phyloP scores from a whole-genome alignment of 2,888 invertebrate species.

The Leptinotarsa haldemani region DNA sequence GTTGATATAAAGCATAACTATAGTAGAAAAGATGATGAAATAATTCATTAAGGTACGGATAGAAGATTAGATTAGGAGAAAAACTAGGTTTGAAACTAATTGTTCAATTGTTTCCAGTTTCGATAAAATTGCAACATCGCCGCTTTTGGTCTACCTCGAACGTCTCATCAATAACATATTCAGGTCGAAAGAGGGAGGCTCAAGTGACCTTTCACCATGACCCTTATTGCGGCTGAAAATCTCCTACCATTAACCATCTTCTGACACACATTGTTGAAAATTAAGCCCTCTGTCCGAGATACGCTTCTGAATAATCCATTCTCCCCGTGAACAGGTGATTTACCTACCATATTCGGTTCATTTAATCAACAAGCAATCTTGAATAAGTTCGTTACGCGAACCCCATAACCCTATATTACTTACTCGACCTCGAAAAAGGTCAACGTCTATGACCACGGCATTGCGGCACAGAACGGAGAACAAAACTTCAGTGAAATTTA shows the following conservation, averaged over 20 bases:
- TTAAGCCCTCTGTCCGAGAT: neutral
- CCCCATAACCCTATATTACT: neutral
- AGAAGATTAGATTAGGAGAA: too few species aligned
- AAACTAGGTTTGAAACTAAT: too few species aligned
- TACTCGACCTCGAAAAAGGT: slow-evolving; percentile 28
- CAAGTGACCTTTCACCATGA: too few species aligned
- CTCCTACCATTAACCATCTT: neutral
- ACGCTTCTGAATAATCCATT: neutral
- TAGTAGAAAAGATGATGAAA: too few species aligned
- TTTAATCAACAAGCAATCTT: neutral
- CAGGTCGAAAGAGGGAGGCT: too few species aligned
- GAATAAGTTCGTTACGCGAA: neutral
- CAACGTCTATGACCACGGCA: slow-evolving; percentile 35
- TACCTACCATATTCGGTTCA: neutral
- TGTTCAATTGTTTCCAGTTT: too few species aligned
- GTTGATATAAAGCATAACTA: too few species aligned
- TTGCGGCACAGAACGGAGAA: slow-evolving; percentile 30
- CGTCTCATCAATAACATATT: too few species aligned
- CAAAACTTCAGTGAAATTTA: slow-evolving; percentile 25
- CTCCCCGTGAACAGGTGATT: neutral
- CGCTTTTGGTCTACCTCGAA: too few species aligned
- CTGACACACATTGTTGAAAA: neutral
- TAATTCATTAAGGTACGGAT: too few species aligned
- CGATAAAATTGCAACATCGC: too few species aligned
- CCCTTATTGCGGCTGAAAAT: neutral